Conservation (phyloP, 2,113 vertebrate species). For the Rhabdomys dilectus region DNA sequence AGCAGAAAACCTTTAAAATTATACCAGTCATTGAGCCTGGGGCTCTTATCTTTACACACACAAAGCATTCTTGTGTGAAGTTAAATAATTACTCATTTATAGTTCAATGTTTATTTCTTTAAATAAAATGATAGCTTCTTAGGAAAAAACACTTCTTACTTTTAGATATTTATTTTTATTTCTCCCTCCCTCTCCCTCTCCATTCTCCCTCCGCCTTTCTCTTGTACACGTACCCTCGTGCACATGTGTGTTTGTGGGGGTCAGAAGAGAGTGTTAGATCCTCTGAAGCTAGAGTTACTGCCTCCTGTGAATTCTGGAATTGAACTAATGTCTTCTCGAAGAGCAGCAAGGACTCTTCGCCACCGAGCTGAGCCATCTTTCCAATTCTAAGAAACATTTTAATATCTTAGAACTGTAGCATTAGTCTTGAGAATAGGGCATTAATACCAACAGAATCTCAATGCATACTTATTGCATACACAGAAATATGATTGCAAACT, state of each 20-base stretch:
- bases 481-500: background rate
- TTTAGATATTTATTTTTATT: background rate
- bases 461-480: background rate
- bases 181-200: background rate
- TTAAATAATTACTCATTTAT: background rate
- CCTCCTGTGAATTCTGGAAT: too few relatives aligned
- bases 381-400: background rate
- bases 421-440: background rate
- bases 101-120: background rate
- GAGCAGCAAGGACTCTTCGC: background rate
- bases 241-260: background rate
- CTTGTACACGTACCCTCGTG: background rate
- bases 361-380: background rate
- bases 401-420: background rate
- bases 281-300: background rate
- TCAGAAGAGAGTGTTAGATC: background rate
- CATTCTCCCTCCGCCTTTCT: background rate
- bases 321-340: background rate
- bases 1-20: constrained; percentile 10
- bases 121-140: background rate
- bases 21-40: background rate
- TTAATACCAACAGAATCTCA: background rate
- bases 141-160: background rate
- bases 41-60: background rate
- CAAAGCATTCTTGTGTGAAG: background rate